These are phyloP conservation scores for Nasonia giraulti DNA, from an alignment of 1,140 invertebrate species.

Conservation along the genomic window DNA sequence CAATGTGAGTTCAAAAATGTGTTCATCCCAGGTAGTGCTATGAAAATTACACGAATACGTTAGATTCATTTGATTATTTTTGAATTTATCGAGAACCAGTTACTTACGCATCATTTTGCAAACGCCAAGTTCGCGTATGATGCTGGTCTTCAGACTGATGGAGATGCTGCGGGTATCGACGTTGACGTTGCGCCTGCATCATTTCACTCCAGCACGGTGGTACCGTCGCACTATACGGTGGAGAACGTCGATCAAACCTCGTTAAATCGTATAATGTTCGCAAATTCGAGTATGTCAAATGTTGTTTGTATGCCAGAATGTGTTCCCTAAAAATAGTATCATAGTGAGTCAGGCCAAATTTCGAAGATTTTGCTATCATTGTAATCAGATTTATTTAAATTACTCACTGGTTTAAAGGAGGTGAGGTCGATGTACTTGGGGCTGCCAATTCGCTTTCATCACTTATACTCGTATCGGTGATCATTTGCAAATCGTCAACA, in stretches of 20 bases:
- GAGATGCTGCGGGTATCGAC: slow-evolving; percentile 86
- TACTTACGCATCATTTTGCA: slow-evolving; percentile 86
- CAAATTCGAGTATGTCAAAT: slow-evolving; percentile 76
- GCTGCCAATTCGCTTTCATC: slow-evolving; percentile 57
- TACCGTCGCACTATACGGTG: slow-evolving; percentile 88
- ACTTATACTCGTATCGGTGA: slow-evolving; percentile 61
- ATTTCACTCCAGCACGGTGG: slow-evolving; percentile 94
- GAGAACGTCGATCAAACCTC: slow-evolving; percentile 78
- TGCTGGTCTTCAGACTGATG: slow-evolving; percentile 86
- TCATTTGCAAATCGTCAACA: slow-evolving; percentile 77
- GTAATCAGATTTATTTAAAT: background rate
- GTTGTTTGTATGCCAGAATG: slow-evolving; percentile 76
- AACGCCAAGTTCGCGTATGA: slow-evolving; percentile 87
- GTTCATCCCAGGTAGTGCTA: slow-evolving; percentile 91
- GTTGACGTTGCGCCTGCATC: slow-evolving; percentile 90
- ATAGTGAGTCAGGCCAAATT: background rate
- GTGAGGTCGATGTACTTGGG: slow-evolving; percentile 69
- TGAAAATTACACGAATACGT: slow-evolving; percentile 47
- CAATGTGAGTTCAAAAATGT: slow-evolving; percentile 91
- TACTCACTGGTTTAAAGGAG: slow-evolving; percentile 63
- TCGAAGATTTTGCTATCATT: background rate
- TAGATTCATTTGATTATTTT: background rate
- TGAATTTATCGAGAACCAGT: background rate
- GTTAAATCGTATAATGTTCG: slow-evolving; percentile 79
- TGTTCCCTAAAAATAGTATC: slow-evolving; percentile 65